A percentile compares a stretch with the other conserved stretches of the same genome.
These are phyloP conservation scores for Ichneumoninae sp. DNA, from an alignment of 2,888 invertebrate genomes.

Conservation along the genomic window DNA sequence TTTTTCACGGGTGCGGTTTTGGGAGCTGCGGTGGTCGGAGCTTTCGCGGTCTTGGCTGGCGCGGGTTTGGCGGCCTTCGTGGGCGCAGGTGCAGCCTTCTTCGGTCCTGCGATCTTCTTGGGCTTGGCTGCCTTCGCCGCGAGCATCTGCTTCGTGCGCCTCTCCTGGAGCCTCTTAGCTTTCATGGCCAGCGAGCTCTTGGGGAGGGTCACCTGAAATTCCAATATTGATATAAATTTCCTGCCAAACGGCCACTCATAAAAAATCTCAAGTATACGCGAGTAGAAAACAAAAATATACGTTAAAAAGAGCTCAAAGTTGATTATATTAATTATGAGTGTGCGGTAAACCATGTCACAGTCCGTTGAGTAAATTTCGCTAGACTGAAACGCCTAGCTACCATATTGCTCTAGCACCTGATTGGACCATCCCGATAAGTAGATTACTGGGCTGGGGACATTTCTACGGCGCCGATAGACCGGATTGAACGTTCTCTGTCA, in stretches of 20 bases:
- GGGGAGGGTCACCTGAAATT: constrained; percentile 62
- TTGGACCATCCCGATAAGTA: constrained; percentile 76
- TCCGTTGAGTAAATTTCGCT: constrained; percentile 59
- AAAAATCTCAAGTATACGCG: neutral
- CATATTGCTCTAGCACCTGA: constrained; percentile 79
- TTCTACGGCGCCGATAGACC: constrained; percentile 74
- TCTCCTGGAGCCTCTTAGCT: constrained; percentile 64
- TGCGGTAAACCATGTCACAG: constrained; percentile 74
- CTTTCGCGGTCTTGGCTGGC: constrained; percentile 67
- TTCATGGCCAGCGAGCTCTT: constrained; percentile 51
- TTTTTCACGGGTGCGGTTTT: constrained; percentile 70
- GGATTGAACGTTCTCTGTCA: neutral
- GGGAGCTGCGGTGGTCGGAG: constrained; percentile 51
- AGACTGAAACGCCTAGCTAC: constrained; percentile 79
- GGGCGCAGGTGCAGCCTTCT: constrained; percentile 68
- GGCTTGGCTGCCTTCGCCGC: constrained; percentile 70
- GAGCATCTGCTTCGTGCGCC: constrained; percentile 67
- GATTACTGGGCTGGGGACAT: constrained; percentile 79
- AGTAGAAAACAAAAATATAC: constrained; percentile 1
- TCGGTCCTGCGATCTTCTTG: constrained; percentile 73
- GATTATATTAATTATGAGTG: constrained; percentile 51
- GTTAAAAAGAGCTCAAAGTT: neutral
- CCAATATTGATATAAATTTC: neutral
- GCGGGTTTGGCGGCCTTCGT: constrained; percentile 85
- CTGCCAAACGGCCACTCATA: neutral